Base-by-base conservation (phyloP, 1,140 invertebrate genomes). In the Chymomyza costata region DNA sequence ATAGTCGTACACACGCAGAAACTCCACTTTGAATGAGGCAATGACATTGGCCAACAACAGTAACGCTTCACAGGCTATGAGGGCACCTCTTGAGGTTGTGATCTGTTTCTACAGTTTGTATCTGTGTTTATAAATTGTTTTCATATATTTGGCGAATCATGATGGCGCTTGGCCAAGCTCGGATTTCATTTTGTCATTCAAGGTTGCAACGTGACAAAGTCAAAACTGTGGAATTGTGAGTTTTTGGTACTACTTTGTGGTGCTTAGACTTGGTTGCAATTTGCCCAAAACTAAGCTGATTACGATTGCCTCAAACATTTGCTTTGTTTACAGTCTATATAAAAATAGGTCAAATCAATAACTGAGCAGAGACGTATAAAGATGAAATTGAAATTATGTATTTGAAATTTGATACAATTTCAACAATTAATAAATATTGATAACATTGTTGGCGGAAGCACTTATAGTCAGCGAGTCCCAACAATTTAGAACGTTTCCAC, bases 321-420 rank as follows among this genome's bases (percentile, higher is more conserved):
- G 21, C 21, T 25, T 8, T 25, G 8, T 25, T 3, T 25, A 53
- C 43, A 47, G 39, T 21, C 16, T 43, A 60, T 6, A 38, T 50
- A 48, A 52, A 68, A 70, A 62, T 76, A 54, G 65, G 65, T 66
- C 71, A 76, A 66, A 63, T 53, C 61, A 74, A 74, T 74, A 48
- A n/a, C n/a, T n/a, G 62, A 66, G 60, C 41, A 45, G 21, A 38
- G 55, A 38, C 3, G 3, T 8, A 25, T 25, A 25, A 25, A 19
- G 53, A 43, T 60, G 51, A 60, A 68, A 59, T 70, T 65, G 52
- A 69, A 46, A 76, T 54, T 66, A n/a, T n/a, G 46, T 58, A 69
- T 70, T 49, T 57, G 66, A 78, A 78, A 71, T 66, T 66, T 54
- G 50, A 78, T 78, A 63, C 57, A 48, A 44, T 50, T 63, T 46